phyloP scores from a whole-genome alignment of 2,797 vertebrate genomes.

The Cossypha heuglini region DNA sequence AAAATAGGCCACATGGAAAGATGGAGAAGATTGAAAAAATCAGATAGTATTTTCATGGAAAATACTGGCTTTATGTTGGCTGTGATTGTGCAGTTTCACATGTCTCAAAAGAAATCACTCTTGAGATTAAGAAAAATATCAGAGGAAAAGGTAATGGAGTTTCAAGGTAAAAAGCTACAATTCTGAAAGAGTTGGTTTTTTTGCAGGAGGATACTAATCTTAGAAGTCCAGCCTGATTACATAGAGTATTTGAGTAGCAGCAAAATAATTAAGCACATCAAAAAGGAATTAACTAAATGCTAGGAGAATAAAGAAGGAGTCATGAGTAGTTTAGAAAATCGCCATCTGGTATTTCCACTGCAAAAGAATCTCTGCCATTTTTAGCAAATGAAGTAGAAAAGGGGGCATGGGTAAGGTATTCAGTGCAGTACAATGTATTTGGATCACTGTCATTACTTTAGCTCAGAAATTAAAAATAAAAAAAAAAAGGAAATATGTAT shows the following conservation, averaged over 20 bases:
- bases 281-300: background rate
- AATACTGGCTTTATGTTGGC: background rate
- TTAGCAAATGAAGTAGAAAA: background rate
- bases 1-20: background rate
- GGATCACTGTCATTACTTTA: background rate
- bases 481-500: fast-evolving
- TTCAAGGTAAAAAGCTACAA: background rate
- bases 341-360: background rate
- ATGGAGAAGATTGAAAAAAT: background rate
- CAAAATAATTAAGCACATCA: background rate
- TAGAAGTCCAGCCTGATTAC: conserved; percentile 17
- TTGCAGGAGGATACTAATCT: background rate
- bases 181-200: conserved; percentile 8
- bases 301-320: background rate
- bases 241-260: background rate
- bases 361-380: background rate
- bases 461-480: background rate
- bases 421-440: background rate
- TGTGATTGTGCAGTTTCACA: background rate
- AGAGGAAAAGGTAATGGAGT: background rate
- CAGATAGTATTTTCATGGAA: background rate
- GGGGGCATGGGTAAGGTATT: fast-evolving
- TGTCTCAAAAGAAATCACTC: conserved; percentile 24
- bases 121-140: conserved; percentile 1
- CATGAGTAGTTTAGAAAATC: background rate